Evolutionary conservation across 1,140 invertebrate species (phyloP), one percentile per base, ranked within the genome.

Genomic region (Gryon sp.): DNA sequence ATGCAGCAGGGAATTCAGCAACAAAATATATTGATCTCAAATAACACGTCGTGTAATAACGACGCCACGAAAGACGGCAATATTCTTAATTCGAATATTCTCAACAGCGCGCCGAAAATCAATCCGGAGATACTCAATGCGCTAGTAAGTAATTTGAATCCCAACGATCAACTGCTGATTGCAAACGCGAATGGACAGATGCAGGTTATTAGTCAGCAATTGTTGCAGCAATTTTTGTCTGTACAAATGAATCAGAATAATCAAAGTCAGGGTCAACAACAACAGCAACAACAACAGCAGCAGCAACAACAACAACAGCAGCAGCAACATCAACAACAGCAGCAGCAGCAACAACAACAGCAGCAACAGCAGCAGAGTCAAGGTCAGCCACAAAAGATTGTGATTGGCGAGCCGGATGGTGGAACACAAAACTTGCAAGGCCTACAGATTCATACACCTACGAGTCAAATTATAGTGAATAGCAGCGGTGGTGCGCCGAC

Each of bases 401-500:
- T 88, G 0, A 89, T 89, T 12, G 86, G 87, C 0, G 87, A 87
- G 41, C 84, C 84, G 6, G 85, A 89, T 36, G 53, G 82, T 1
- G 84, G 72, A 12, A 85, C 80, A 60, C 84, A 87, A 46, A 87
- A 86, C 74, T 50, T 88, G 26, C 88, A 87, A 46, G 88, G 87
- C 22, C 78, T 89, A 7, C 87, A 89, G 28, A 89, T 89, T 22
- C 87, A 89, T 53, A 88, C 88, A n/a, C 88, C 88, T 2, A 88
- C 85, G 0, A 88, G 88, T 81, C 88, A 89, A 43, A 89, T 89
- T 50, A 89, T 89, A 46, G 88, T 89, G 0, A 89, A 89, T 40
- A 89, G 87, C 75, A 88, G 87, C 28, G 88, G 87, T 34, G 87
- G 87, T 3, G 88, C 85, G 4, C 88, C 88, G 5, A 89, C 88